Percentiles rank a stretch among this genome's conserved stretches.
Conservation (phyloP, 2,113 vertebrate genomes). For the Tyrannus savana region DNA sequence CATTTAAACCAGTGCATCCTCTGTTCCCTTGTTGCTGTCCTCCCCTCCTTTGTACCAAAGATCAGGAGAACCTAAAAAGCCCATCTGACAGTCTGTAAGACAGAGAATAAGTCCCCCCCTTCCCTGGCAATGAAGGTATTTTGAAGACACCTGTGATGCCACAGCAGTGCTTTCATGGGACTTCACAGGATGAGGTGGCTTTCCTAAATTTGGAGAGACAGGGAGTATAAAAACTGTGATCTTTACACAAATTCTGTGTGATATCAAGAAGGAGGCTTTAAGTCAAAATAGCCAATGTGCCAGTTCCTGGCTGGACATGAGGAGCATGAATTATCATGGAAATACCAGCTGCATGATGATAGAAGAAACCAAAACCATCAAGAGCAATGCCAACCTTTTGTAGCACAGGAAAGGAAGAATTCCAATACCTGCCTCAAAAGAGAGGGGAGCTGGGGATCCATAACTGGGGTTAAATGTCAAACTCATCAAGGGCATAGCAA, state of each 20-base stretch:
- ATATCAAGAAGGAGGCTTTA: background rate
- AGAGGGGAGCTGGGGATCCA: background rate
- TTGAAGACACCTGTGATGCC: background rate
- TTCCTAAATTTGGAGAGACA: background rate
- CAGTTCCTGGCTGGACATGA: background rate
- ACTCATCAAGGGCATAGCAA: background rate
- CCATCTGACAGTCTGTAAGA: background rate
- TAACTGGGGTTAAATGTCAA: background rate
- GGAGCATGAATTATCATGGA: background rate
- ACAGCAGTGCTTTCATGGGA: background rate
- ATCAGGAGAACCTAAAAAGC: background rate
- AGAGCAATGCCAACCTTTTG: background rate
- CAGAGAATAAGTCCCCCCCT: background rate
- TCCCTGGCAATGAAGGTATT: background rate
- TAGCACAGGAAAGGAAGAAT: background rate
- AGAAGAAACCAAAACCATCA: background rate
- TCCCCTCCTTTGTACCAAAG: background rate
- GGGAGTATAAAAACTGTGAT: background rate
- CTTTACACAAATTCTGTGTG: background rate
- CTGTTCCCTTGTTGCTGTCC: background rate
- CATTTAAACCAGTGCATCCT: background rate
- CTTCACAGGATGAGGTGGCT: background rate
- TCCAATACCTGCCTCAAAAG: background rate
- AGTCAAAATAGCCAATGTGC: background rate
- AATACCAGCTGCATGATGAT: background rate